Conservation (phyloP, 2,797 vertebrate genomes). For the Chaenodraco wilsoni region DNA sequence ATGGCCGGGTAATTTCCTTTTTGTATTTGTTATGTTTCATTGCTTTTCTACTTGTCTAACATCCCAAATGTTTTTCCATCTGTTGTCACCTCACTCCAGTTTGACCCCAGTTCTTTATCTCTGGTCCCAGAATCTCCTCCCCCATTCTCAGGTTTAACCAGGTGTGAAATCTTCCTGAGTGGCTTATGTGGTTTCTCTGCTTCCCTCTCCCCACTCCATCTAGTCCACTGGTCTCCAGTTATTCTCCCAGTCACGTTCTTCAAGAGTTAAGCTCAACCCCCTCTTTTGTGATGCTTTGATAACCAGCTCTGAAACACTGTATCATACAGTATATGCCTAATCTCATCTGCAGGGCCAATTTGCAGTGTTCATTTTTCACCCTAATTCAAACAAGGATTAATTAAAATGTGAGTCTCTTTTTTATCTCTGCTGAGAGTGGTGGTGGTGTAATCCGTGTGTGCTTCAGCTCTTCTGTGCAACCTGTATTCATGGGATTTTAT, state of each 20-base stretch:
- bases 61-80: background rate
- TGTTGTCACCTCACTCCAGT: background rate
- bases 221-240: slow-evolving; percentile 32
- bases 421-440: slow-evolving; percentile 34
- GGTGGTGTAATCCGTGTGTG: slow-evolving; percentile 55
- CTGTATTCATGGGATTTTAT: slow-evolving; percentile 69
- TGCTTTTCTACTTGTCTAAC: background rate
- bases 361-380: slow-evolving; percentile 70
- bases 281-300: slow-evolving; percentile 50
- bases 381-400: slow-evolving; percentile 80
- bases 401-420: slow-evolving; percentile 68
- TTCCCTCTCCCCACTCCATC: slow-evolving; percentile 41
- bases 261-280: slow-evolving; percentile 16
- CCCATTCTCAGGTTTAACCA: slow-evolving; percentile 22
- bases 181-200: slow-evolving; percentile 28
- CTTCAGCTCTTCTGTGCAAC: slow-evolving; percentile 40
- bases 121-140: slow-evolving; percentile 1
- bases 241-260: slow-evolving; percentile 31
- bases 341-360: slow-evolving; percentile 60
- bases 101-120: slow-evolving; percentile 1
- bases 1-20: background rate
- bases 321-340: slow-evolving; percentile 45
- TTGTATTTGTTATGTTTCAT: background rate
- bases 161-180: slow-evolving; percentile 51
- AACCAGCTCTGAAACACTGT: slow-evolving; percentile 46